phyloP scores from a whole-genome alignment of 2,888 invertebrate species.

The Yponomeuta evonymella region DNA sequence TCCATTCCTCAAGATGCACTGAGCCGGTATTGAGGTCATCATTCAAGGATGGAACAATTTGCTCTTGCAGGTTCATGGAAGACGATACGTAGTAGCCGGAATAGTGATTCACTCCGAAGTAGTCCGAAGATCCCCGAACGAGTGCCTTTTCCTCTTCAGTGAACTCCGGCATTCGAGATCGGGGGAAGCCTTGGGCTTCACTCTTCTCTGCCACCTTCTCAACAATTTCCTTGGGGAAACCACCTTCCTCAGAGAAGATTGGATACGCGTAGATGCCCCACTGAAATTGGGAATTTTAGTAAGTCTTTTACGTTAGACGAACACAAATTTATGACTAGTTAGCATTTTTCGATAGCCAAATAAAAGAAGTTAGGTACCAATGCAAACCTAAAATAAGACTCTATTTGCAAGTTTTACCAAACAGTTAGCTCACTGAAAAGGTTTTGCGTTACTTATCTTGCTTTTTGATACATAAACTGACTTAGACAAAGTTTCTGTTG shows the following conservation, averaged over 20 bases:
- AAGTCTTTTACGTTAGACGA: not conserved
- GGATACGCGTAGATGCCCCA: conserved; percentile 67
- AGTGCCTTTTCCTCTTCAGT: conserved; percentile 49
- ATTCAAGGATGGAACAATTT: not conserved
- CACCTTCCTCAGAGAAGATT: conserved; percentile 65
- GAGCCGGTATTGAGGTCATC: conserved; percentile 10
- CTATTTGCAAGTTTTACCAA: no score
- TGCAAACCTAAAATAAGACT: no score
- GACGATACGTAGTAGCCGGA: conserved; percentile 51
- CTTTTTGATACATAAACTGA: no score
- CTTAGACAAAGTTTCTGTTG: no score
- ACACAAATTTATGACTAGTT: no score
- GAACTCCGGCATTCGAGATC: conserved; percentile 64
- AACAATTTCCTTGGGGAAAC: conserved; percentile 67
- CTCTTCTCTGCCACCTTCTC: conserved; percentile 61
- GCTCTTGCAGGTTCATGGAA: conserved; percentile 21
- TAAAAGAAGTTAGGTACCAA: no score
- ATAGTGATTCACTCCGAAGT: conserved; percentile 81
- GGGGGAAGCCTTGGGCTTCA: conserved; percentile 48
- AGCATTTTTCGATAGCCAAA: no score
- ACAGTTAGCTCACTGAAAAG: no score
- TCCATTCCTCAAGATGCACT: conserved; percentile 37
- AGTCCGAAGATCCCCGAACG: conserved; percentile 47
- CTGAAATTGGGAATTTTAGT: conserved; percentile 32
- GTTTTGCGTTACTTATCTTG: no score